phyloP scores from a whole-genome alignment of 2,113 vertebrate genomes.

The Coptodon bakossiorum region DNA sequence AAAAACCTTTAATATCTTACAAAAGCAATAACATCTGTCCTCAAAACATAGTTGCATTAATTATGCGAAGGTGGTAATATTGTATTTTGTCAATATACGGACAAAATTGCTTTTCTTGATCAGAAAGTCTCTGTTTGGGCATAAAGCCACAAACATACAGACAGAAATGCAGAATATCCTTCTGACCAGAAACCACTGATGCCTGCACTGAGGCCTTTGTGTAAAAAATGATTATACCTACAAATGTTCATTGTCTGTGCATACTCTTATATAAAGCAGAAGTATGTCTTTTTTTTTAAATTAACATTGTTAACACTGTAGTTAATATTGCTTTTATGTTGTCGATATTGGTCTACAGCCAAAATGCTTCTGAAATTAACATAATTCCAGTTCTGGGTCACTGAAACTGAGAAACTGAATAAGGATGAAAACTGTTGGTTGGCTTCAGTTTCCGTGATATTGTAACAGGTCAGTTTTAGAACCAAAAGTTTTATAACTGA shows the following conservation, averaged over 20 bases:
- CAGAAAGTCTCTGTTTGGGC: background rate
- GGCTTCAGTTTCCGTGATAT: background rate
- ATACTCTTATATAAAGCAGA: background rate
- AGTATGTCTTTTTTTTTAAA: background rate
- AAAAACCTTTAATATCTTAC: background rate
- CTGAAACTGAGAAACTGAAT: background rate
- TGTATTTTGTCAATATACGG: background rate
- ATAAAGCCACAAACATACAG: background rate
- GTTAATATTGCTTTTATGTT: background rate
- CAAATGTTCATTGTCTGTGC: background rate
- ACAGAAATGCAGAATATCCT: background rate
- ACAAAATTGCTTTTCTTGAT: background rate
- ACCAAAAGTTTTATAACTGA: background rate
- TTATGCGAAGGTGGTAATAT: background rate
- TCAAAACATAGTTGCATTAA: background rate
- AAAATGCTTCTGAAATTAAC: background rate
- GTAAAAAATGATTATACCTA: background rate
- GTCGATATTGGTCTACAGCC: background rate
- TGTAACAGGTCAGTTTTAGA: background rate
- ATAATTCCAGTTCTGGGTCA: background rate
- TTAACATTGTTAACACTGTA: background rate
- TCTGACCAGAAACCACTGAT: background rate
- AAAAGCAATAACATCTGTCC: background rate
- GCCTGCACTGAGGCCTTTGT: background rate
- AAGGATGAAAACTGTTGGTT: background rate